Base-by-base conservation (phyloP, 2,113 vertebrate genomes). In the Ceratotherium simum region DNA sequence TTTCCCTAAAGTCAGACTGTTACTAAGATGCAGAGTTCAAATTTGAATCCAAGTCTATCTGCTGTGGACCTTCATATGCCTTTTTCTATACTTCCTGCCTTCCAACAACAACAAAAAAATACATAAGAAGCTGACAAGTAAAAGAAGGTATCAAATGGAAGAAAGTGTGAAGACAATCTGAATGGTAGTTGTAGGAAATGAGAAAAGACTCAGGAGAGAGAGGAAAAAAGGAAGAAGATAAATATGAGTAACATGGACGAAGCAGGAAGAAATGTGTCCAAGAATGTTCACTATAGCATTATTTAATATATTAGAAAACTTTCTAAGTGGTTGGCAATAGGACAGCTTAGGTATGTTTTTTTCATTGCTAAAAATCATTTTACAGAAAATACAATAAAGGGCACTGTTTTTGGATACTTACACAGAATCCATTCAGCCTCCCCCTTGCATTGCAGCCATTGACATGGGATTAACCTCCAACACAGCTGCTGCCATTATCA, bases 31-130 rank as follows among this genome's bases (percentile, higher is more conserved):
- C 76, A 92, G 60, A 92, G 51, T 25, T 89, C 20, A 7, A 75
- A n/a, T n/a, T 64, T 85, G 21, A 86, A 87, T 62, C 27, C 8
- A 75, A 62, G 73, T 13, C 60, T 29, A 58, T 3, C 65, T 73
- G 39, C 31, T 14, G 12, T 75, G 11, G 10, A 85, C 65, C 46
- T 46, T 73, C 48, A 12, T 31, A 39, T 51, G 69, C 17, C 48
- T 83, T 79, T 31, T 76, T 48, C 79, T 89, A 46, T 69, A 78
- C 46, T 89, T 84, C 33, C 23, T 79, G 64, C 46, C 9, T 89
- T 85, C 42, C 36, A 31, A 14, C 33, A 83, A 54, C 21, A 78
- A 73, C 46, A 36, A 67, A 78, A 27, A 81, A 39, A 67, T 17
- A 23, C 9, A 69, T 33, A 29, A 48, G 58, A 80, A 84, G 13